Conservation (phyloP, 2,113 vertebrate species). For the Chaetodon auriga region DNA sequence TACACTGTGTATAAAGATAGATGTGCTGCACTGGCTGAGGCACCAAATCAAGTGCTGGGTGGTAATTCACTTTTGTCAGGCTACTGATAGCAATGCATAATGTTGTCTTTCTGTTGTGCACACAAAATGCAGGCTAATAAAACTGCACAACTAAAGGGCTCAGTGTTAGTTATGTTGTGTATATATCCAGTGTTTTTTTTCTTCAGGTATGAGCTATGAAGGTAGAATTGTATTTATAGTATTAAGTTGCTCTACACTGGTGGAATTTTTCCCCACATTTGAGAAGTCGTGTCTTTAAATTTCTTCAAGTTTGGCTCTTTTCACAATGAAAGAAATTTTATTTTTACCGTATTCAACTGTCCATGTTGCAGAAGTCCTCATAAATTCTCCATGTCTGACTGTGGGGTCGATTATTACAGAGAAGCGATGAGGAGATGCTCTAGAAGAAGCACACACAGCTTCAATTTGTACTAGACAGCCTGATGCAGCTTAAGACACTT, state of each 20-base stretch:
- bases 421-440: neutral
- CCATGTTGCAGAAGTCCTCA: neutral
- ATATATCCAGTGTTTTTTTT: slow-evolving; percentile 2
- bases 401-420: too few species aligned
- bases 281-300: neutral
- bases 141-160: slow-evolving; percentile 31
- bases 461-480: neutral
- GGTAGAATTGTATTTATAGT: neutral
- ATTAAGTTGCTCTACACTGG: neutral
- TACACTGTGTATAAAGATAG: slow-evolving; percentile 62
- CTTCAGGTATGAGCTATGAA: neutral
- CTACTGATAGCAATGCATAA: slow-evolving; percentile 69
- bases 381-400: neutral
- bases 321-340: neutral
- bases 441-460: neutral
- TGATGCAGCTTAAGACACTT: neutral
- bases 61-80: slow-evolving; percentile 76
- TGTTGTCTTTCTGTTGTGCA: slow-evolving; percentile 56
- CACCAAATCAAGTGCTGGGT: slow-evolving; percentile 76
- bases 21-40: slow-evolving; percentile 68
- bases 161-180: neutral
- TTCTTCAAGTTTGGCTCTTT: neutral
- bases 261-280: neutral
- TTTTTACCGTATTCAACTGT: neutral
- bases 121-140: slow-evolving; percentile 41